Base-by-base conservation (phyloP, 2,888 invertebrate genomes). In the Tenthredo scrophulariae region DNA sequence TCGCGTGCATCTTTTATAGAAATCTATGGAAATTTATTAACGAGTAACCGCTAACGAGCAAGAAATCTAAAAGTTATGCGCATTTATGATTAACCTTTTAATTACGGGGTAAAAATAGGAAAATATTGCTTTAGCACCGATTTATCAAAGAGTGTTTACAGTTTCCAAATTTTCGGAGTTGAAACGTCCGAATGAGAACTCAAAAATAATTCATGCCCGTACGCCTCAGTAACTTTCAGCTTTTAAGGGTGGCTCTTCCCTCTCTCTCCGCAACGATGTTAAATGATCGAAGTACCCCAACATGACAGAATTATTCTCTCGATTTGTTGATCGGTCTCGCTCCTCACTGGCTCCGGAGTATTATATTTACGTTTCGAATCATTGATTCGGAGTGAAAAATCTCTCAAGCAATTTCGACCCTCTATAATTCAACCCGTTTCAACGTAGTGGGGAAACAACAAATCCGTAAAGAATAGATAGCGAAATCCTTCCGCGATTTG, bases 401-500 rank as follows among this genome's bases (percentile, higher is more conserved):
- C 77, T 15, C 33, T 9, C 50, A 54, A 74, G n/a, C 43, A n/a
- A 43, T 74, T 74, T 13, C 43, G 2, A 74, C 72, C 72, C 43
- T 74, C 7, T 6, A 74, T 6, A 40, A 18, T n/a, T 43, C 2
- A 18, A 0, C n/a, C 74, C 2, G 6, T 9, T 29, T 77, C 18
- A 33, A 33, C 33, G 10, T 2, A 15, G 33, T 54, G 6, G 13
- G 37, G n/a, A 54, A 37, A 37, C 50, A 77, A 54, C 58, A 54
- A 13, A 75, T 46, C 22, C 46, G 46, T 74, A 43, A 74, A 40
- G 26, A 6, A 75, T 29, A 22, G 50, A 77, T 7, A 29, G 29
- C 58, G 62, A 80, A 62, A 80, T 80, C 37, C 58, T 5, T 22
- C 40, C 40, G 80, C 80, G 58, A 22, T 58, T 80, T 62, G 22